Evolutionary conservation across 2,888 invertebrate genomes (phyloP), one percentile per base, ranked within the genome.

Genomic region (Masnerella sp.): DNA sequence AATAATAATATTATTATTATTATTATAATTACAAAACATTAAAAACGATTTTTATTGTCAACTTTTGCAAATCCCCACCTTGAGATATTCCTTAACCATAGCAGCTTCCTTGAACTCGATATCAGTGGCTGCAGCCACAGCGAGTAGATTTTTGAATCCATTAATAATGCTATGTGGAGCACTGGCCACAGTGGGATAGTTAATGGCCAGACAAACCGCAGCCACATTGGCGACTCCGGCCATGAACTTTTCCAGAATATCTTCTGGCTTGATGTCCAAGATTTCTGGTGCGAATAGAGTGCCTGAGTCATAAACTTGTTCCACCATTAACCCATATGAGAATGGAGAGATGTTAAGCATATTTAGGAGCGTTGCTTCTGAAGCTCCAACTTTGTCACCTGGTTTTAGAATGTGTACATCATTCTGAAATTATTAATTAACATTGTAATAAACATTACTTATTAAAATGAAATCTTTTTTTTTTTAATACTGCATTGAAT

Each of bases 281-380:
- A 99, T 97, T 79, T 94, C 95, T 0, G 99, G 99, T 12, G 96
- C 95, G 88, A 99, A 99, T 85, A 98, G 95, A 80, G 98, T 98
- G 67, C 99, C 99, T 76, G 97, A 97, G 88, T 99, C 99, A 83
- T 98, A 99, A 1, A 99, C 99, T 91, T 95, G 95, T 88, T 95
- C 95, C 76, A 99, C 96, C 38, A 95, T 90, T 82, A 99, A 91
- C 90, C 99, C 99, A 85, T 99, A 99, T 54, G 97, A 97, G 91
- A 99, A 99, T 51, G 99, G 99, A 88, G 98, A 98, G 89, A 99
- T 98, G 91, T 98, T 98, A 91, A 99, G 92, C 99, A 99, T 99
- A 92, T 99, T 99, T 80, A 99, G 91, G 68, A 99, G 93, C 9
- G 99, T 98, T 34, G 99, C 97, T 90, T 99, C 99, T 38, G 98